Base-by-base conservation (phyloP, 2,888 invertebrate genomes). In the Bruchidius siliquastri region DNA sequence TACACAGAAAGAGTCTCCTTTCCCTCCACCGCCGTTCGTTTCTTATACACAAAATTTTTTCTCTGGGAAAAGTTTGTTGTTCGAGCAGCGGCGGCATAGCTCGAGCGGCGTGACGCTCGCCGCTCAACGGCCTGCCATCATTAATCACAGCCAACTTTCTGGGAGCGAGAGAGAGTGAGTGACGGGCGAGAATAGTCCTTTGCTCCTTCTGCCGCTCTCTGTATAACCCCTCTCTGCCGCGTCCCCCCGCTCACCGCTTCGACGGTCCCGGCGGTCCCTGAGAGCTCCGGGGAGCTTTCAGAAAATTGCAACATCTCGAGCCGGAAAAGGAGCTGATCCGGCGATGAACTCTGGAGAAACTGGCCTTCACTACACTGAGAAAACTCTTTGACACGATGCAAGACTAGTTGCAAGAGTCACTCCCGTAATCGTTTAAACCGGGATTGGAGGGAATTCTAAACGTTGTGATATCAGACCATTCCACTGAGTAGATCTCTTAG, bases 1-100 rank as follows among this genome's bases (percentile, higher is more conserved):
- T 87, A 86, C 85, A 85, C 84, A 85, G 84, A 85, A 84, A 86
- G 85, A 86, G 84, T 86, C 86, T 86, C 49, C 49, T 49, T 49
- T 49, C 49, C 13, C 49, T 86, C 86, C 83, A 22, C 26, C 22
- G 30, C 71, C 71, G 85, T 85, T 86, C 86, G 85, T 86, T 86
- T 86, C 86, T 86, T 86, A 85, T 86, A 85, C 84, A 85, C 84
- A 86, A 85, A 85, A 86, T 87, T 87, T 86, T 87, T 87, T 88
- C 88, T 88, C 88, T 89, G 89, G 89, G 89, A 89, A 89, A 89
- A 89, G 88, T 89, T 89, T 89, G 89, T 89, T 89, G 89, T 89
- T 89, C 88, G 88, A 49, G 49, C 49, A 49, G 49, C 49, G 49
- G 49, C 49, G 49, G 26, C 26, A 8, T 8, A 8, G 26, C 26